phyloP scores from a whole-genome alignment of 2,888 invertebrate species.

The Parnassius smintheus region DNA sequence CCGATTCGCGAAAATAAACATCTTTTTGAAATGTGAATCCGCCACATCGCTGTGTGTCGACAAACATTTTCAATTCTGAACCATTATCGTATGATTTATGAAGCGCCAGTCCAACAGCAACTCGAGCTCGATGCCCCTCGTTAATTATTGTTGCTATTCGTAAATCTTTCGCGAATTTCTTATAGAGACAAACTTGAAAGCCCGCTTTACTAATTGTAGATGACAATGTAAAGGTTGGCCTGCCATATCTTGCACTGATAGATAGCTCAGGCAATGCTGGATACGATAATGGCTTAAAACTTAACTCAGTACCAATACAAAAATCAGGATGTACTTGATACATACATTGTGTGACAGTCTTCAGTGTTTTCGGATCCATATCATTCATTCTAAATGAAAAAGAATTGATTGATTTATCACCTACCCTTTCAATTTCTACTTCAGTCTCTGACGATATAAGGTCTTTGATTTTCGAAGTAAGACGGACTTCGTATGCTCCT shows the following conservation, averaged over 20 bases:
- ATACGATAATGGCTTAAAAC: conserved; percentile 52
- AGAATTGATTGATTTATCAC: conserved; percentile 52
- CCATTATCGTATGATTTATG: conserved; percentile 56
- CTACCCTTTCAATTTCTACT: conserved; percentile 58
- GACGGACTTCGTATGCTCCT: conserved; percentile 54
- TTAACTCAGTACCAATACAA: conserved; percentile 60
- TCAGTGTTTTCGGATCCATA: conserved; percentile 62
- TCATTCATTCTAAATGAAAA: conserved; percentile 59
- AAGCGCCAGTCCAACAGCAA: conserved; percentile 60
- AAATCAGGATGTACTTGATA: conserved; percentile 59
- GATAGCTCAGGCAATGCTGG: conserved; percentile 57
- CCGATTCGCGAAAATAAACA: conserved; percentile 58
- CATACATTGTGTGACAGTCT: conserved; percentile 65
- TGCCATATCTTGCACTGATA: conserved; percentile 61
- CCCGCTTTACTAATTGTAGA: conserved; percentile 61
- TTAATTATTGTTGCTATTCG: conserved; percentile 63
- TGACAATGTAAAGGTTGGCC: conserved; percentile 52
- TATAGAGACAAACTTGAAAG: conserved; percentile 64
- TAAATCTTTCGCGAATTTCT: conserved; percentile 60
- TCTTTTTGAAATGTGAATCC: conserved; percentile 71
- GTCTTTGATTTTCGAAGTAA: conserved; percentile 67
- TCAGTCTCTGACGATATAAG: conserved; percentile 70
- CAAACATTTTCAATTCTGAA: conserved; percentile 67
- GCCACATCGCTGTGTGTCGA: conserved; percentile 68
- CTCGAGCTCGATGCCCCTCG: conserved; percentile 49